Base-by-base conservation (phyloP, 2,888 invertebrate genomes). In the Bimastos eiseni region DNA sequence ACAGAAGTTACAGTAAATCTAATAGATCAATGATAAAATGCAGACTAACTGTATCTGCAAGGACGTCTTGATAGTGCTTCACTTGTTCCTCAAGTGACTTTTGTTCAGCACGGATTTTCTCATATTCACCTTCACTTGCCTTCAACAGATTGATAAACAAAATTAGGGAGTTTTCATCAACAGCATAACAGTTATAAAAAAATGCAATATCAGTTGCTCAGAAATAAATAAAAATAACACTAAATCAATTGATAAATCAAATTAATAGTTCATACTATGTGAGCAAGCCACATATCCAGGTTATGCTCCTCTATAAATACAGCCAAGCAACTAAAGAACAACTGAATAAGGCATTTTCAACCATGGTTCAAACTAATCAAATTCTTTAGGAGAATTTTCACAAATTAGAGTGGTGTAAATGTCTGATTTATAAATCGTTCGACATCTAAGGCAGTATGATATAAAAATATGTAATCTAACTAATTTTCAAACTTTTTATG, bases 1-100 rank as follows among this genome's bases (percentile, higher is more conserved):
- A n/a, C 30, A 70, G 70, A 70, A 70, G 70, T 70, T 70, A n/a
- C 13, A 49, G 49, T 70, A 70, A 70, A 37, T 24, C 36, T 24
- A 86, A 24, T 0, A 86, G 8, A 19, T 5, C 33, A 86, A 34
- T 34, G 19, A 36, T 36, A 36, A 37, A 37, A 86, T 34, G 34
- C 33, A 86, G 37, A 86, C 86, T 86, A 34, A 86, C 86, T 36
- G 86, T 86, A 19, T 70, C 44, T 34, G 55, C 83, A 37, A n/a
- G 37, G 37, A 70, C 89, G 70, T 89, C 36, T 49, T 36, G 55
- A 34, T 89, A 55, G 44, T 89, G 36, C 34, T 49, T 89, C 55
- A 36, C 89, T 89, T 89, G 41, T 1, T 89, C 89, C 89, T 41
- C 19, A 4, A 89, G 89, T 44, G 44, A 44, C 33, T 89, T 49